Evolutionary conservation across 2,113 vertebrate genomes (phyloP), one percentile per base, ranked within the genome.

Genomic region (Menidia beryllina): DNA sequence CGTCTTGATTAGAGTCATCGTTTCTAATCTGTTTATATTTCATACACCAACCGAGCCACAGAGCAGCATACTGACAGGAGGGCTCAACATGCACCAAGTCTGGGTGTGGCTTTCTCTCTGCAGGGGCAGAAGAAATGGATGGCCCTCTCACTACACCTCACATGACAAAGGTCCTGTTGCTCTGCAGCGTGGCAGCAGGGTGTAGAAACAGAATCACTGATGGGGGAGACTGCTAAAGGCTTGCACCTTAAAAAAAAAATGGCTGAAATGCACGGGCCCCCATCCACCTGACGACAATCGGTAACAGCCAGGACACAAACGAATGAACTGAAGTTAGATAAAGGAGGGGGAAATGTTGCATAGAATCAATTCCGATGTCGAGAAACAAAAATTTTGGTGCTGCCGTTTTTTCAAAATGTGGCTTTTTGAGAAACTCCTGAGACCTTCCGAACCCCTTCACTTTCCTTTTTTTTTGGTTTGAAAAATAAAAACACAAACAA

Each of bases 61-160:
- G 91, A 94, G 93, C 93, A 93, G 96, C 94, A 92, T 83, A 91
- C 83, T 57, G 85, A 92, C 93, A 92, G 89, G 88, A 57, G 93
- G 94, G 95, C 94, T 93, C 93, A 86, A 93, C 96, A 94, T 96
- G 95, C 95, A 95, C 91, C 86, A 26, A 91, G 85, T 88, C 94
- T 91, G 83, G 86, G 26, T 68, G 77, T 54, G 60, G 62, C 75
- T 56, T 64, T 58, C 72, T 63, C 58, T 70, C 66, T 51, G 71
- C 30, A 57, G 68, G 65, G 48, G 53, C 57, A 71, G 63, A 67
- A 72, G 34, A n/a, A 75, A 67, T 55, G 30, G 41, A 83, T 56
- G 63, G 34, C 74, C 63, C 38, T 69, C 38, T 68, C 20, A 27
- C 52, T 64, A 61, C 30, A 2, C 2, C 30, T 54, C 48, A 39